Evolutionary conservation across 2,113 vertebrate species (phyloP), one percentile per base, ranked within the genome.

Genomic region (Okapia johnstoni): DNA sequence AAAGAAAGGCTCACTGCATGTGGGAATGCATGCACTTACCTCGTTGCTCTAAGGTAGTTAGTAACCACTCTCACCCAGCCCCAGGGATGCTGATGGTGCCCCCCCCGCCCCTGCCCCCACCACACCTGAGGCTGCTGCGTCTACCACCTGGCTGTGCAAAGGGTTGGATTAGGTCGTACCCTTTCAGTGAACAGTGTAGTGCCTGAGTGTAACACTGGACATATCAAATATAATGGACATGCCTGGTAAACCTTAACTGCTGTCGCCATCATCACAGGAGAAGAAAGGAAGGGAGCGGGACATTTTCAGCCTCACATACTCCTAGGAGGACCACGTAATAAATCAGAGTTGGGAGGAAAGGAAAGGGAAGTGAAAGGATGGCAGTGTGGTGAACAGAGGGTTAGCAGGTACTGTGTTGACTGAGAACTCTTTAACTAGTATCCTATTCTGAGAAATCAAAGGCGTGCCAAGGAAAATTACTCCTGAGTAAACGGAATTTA

Each of bases 61-160:
- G 66, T 70, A 40, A 40, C 80, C 19, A 15, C 55, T 26, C 70
- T 36, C 21, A 9, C 70, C 12, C 1, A 1, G 25, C 48, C 58
- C 30, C 30, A 43, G 3, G 66, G n/a, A 6, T 12, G 23, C 66
- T 23, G n/a, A 70, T 23, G 9, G 66, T 40, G n/a, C 30, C 3
- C 15, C 46, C 26, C 7, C 30, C 7, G 19, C 63, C 63, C n/a
- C 10, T 0, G 2, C 2, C 9, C n/a, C 33, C 25, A 2, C 57
- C 33, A 13, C 88, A 14, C 23, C 23, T 11, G 25, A 40, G 57
- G 50, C 66, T 6, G 2, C 63, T 36, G 10, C 16, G 0, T 13
- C 66, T 13, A 8, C 66, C 25, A 2, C 30, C 40, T 36, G 33
- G 12, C 11, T 33, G 13, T 58, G 33, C 17, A 6, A 19, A 43